Base-by-base conservation (phyloP, 2,888 invertebrate genomes). In the Ornithoptera alexandrae region DNA sequence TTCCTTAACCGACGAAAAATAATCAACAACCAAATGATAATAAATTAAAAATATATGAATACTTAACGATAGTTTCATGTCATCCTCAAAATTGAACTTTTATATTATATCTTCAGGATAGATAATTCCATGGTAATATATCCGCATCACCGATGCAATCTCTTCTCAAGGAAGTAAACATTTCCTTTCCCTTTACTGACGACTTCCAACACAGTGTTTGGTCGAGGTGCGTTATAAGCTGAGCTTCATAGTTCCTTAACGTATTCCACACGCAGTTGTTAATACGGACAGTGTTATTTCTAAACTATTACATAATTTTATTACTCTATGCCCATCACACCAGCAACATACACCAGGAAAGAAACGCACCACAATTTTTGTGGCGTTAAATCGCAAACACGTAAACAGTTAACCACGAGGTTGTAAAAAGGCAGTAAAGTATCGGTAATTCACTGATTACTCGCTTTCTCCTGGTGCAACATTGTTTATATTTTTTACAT, bases 381-480 rank as follows among this genome's bases (percentile, higher is more conserved):
- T 53, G 39, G 53, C 39, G 56, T 62, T 59, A 68, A 65, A 39
- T 68, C 18, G 59, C 53, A 68, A 71, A 65, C 62, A 58, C 59
- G 56, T 68, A 69, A 65, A 68, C 68, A 58, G 62, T 67, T 57
- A 68, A 66, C 70, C 53, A 66, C 65, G 59, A 50, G 42, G 70
- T 75, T 76, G 76, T 76, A 77, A 81, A 84, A 83, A 79, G 77
- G 67, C 74, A 77, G 79, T 81, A 80, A 82, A 81, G 79, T 81
- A 81, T 79, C 76, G 80, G 84, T 85, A 86, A 81, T 80, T 84
- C 78, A 81, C 78, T 71, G 76, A 79, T 81, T 86, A 85, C 79
- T 84, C 83, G 80, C 88, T 92, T 90, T 91, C 90, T 82, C 81
- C 78, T 88, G 87, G 82, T 84, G 81, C 79, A 82, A 83, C 79